Percentiles rank a stretch among this genome's conserved stretches.
Conservation (phyloP, 2,797 vertebrate species). For the Dryobates pubescens region DNA sequence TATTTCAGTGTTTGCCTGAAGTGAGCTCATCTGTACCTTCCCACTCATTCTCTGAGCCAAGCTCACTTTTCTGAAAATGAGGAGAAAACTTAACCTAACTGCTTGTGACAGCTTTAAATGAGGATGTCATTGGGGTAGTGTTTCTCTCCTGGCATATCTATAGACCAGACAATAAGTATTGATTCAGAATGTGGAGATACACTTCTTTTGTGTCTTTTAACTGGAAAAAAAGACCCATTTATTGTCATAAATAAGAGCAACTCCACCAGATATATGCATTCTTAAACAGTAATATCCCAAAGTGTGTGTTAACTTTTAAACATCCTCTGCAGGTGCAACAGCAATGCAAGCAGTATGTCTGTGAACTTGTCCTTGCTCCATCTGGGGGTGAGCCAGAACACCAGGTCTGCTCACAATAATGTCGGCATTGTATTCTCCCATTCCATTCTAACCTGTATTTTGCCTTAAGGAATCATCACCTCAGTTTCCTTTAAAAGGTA, state of each 20-base stretch:
- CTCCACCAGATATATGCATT: neutral
- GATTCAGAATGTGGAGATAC: neutral
- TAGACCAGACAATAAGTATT: neutral
- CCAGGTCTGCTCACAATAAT: constrained; percentile 8
- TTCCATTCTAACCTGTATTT: constrained; percentile 20
- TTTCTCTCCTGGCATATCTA: neutral
- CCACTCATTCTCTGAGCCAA: neutral
- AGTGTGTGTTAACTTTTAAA: constrained; percentile 52
- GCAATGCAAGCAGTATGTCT: constrained; percentile 18
- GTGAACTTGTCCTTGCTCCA: constrained; percentile 18
- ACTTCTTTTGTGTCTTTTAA: constrained; percentile 17
- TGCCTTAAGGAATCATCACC: constrained; percentile 13
- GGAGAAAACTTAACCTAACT: neutral
- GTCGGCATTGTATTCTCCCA: neutral
- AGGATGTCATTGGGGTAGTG: neutral
- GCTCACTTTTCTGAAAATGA: neutral
- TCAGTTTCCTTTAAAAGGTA: constrained; percentile 20
- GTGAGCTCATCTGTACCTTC: neutral
- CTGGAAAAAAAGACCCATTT: neutral
- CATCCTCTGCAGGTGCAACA: constrained; percentile 47
- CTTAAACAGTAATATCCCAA: constrained; percentile 28
- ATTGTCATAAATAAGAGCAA: constrained; percentile 50
- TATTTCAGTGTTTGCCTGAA: neutral
- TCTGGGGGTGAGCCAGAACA: constrained; percentile 30
- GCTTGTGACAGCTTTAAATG: neutral